Base-by-base conservation (phyloP, 2,888 invertebrate genomes). In the Cantharis lateralis region DNA sequence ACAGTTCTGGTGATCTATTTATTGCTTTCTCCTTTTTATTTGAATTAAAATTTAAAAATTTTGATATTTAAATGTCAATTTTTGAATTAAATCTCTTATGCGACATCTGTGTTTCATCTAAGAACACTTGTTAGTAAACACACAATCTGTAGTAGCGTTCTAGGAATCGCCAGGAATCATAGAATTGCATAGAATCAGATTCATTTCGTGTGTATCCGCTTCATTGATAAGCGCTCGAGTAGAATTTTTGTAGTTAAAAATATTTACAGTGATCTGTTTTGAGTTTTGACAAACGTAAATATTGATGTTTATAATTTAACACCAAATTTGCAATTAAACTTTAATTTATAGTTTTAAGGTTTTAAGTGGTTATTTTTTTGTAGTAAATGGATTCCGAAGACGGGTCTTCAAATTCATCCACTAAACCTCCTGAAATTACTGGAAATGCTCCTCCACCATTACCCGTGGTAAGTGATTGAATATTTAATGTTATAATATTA, bases 391-490 rank as follows among this genome's bases (percentile, higher is more conserved):
- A 78, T 70, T 78, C 73, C 66, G 73, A 75, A 26, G 78, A 78
- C 32, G 72, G 63, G 3, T 76, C 75, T 7, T 28, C 61, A 20
- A 70, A 76, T n/a, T 80, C 83, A 70, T 83, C 84, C 15, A 82
- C 83, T 48, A 82, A 84, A 48, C 86, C 86, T 15, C 81, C 80
- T 28, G 84, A 84, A 69, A 85, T 86, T 18, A 83, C 85, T 18
- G 85, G 86, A 61, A 83, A 81, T 78, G 79, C 86, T 72, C 86
- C 85, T 68, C 86, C 86, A 11, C 86, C 86, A 10, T 74, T 86
- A 72, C 86, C 86, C 68, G 84, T 84, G 68, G 85, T 85, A 82
- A 81, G 81, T 48, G 48, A n/a, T 48, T 1, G 7, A 48, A 48
- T n/a, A 48, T n/a, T 48, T n/a, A 48, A n/a, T 48, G 13, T 48